These are phyloP conservation scores for Chlorops oryzae DNA, from an alignment of 1,140 invertebrate genomes.

Conservation along the genomic window DNA sequence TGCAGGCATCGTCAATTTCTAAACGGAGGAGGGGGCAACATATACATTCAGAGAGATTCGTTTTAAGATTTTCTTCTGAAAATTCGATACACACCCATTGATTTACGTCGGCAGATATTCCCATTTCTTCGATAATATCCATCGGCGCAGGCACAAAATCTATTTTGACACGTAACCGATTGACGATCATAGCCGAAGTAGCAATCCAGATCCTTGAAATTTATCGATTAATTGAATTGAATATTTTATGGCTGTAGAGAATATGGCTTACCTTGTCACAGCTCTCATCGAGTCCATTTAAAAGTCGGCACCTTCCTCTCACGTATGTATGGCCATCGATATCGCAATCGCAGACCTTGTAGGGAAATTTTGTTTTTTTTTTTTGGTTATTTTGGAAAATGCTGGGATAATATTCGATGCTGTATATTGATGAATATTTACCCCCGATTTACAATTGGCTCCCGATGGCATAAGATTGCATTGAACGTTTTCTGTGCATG, in stretches of 20 bases:
- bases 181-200: slow-evolving; percentile 45
- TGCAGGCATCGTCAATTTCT: slow-evolving; percentile 45
- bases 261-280: slow-evolving; percentile 23
- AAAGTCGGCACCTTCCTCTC: slow-evolving; percentile 38
- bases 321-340: slow-evolving; percentile 43
- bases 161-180: slow-evolving; percentile 40
- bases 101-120: slow-evolving; percentile 47
- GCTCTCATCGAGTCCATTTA: slow-evolving; percentile 34
- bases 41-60: too few relatives aligned
- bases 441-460: slow-evolving; percentile 46
- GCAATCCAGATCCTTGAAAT: slow-evolving; percentile 39
- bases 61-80: neutral
- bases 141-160: slow-evolving; percentile 42
- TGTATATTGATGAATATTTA: too few relatives aligned
- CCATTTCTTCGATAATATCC: slow-evolving; percentile 47
- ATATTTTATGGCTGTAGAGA: neutral
- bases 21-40: neutral
- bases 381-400: too few relatives aligned
- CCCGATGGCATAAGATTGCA: slow-evolving; percentile 49
- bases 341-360: slow-evolving; percentile 46
- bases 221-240: neutral
- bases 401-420: too few relatives aligned
- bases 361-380: too few relatives aligned
- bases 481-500: slow-evolving; percentile 42
- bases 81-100: slow-evolving; percentile 35